Conservation (phyloP, 2,888 invertebrate species). For the Liopterus haemorrhoidalis region DNA sequence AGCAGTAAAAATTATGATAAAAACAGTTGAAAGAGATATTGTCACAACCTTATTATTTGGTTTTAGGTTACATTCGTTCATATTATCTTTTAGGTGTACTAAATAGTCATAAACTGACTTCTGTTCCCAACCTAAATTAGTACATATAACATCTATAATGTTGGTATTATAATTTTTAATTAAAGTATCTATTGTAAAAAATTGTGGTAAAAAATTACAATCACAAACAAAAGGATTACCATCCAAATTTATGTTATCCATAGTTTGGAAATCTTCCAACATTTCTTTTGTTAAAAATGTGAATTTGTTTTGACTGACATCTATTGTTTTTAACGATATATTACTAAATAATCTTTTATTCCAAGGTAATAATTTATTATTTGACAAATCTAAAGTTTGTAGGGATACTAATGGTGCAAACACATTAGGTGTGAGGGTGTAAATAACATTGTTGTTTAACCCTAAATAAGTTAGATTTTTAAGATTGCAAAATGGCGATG, state of each 20-base stretch:
- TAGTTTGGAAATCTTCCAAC: conserved; percentile 51
- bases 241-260: conserved; percentile 48
- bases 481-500: conserved; percentile 50
- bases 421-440: conserved; percentile 45
- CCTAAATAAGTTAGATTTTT: conserved; percentile 49
- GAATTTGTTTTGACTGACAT: conserved; percentile 52
- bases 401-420: conserved; percentile 47
- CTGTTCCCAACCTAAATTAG: too few species aligned
- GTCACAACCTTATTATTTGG: too few species aligned
- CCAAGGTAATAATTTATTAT: conserved; percentile 52
- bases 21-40: conserved; percentile 46
- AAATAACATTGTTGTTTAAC: conserved; percentile 49
- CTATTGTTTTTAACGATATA: conserved; percentile 45
- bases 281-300: conserved; percentile 51
- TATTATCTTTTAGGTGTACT: too few species aligned
- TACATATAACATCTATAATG: too few species aligned
- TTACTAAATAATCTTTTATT: conserved; percentile 48
- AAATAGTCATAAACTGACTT: too few species aligned
- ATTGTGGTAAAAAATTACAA: conserved; percentile 39
- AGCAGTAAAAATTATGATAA: conserved; percentile 43
- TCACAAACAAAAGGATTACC: conserved; percentile 54
- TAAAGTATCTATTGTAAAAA: conserved; percentile 47
- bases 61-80: too few species aligned
- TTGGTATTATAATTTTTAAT: conserved; percentile 43
- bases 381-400: conserved; percentile 49